Conservation (phyloP, 2,888 invertebrate genomes). For the Drosophila seclusa region DNA sequence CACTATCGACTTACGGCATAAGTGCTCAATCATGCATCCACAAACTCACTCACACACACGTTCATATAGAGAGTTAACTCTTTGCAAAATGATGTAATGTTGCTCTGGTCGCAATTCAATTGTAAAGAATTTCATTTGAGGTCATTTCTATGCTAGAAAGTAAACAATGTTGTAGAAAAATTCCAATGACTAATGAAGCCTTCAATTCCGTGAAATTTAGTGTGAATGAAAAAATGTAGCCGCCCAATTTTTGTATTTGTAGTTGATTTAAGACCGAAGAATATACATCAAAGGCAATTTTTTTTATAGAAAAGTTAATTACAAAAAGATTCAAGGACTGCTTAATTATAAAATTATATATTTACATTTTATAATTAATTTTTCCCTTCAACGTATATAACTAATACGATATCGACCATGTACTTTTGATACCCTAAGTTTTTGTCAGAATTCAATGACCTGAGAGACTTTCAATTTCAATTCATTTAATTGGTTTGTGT, state of each 20-base stretch:
- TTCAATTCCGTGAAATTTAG: background rate
- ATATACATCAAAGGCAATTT: background rate
- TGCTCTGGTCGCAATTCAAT: constrained; percentile 16
- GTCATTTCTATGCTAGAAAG: constrained; percentile 30
- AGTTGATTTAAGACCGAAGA: background rate
- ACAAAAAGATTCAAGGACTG: background rate
- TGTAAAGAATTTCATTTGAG: constrained; percentile 64
- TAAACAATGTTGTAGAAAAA: background rate
- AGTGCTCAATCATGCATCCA: constrained; percentile 71
- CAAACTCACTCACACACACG: constrained; percentile 9
- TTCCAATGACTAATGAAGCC: background rate
- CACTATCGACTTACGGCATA: constrained; percentile 53
- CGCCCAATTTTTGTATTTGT: background rate
- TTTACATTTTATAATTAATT: background rate
- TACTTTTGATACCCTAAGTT: background rate
- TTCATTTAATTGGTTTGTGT: constrained; percentile 26
- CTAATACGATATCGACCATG: background rate
- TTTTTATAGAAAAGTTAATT: background rate
- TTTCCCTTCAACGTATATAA: background rate
- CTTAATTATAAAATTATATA: background rate
- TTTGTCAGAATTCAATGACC: constrained; percentile 40
- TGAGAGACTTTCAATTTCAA: constrained; percentile 40
- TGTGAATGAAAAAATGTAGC: background rate
- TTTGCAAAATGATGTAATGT: constrained; percentile 66
- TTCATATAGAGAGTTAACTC: constrained; percentile 48